Evolutionary conservation across 2,113 vertebrate genomes (phyloP), one percentile per base, ranked within the genome.

Genomic region (Lampris megalopsis): DNA sequence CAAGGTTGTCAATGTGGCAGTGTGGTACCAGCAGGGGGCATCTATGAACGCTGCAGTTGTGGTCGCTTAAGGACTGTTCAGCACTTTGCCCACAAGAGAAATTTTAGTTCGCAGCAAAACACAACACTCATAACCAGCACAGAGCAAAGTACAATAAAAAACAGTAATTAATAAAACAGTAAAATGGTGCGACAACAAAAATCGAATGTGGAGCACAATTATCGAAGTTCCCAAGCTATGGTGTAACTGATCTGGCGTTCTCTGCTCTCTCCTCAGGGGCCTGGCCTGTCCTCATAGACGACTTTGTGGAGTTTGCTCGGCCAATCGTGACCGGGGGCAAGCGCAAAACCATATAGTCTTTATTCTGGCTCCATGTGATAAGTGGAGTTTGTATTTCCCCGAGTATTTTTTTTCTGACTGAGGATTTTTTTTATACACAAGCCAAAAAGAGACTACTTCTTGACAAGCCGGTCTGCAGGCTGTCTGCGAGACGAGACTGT

Each of bases 301-400:
- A 98, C 90, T 99, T 98, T 92, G 96, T 98, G 89, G 97, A 98
- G 79, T 99, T 96, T n/a, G 97, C 97, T 56, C 94, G 97, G 81
- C 97, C 97, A 1, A 95, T 97, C 11, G 95, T 99, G 88, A 93
- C 91, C 11, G 95, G 95, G 73, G 92, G 89, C 82, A 97, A 95
- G 70, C 92, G 58, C 86, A 94, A 93, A 93, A 84, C 91, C 79
- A 92, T 94, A 91, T 94, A 94, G 83, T 92, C 67, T 81, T 80
- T 52, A 78, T 73, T 63, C 59, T 47, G 36, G 74, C 62, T 68
- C 76, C 61, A 38, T 43, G 63, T 60, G 71, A 65, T 6, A 3
- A 71, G 63, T 45, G 59, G 79, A 84, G 70, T 84, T 80, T 85
- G n/a, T 54, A 13, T 71, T 83, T 77, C 59, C 71, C 83, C 71